Conservation (phyloP, 2,888 invertebrate genomes). For the Sisyra terminalis region DNA sequence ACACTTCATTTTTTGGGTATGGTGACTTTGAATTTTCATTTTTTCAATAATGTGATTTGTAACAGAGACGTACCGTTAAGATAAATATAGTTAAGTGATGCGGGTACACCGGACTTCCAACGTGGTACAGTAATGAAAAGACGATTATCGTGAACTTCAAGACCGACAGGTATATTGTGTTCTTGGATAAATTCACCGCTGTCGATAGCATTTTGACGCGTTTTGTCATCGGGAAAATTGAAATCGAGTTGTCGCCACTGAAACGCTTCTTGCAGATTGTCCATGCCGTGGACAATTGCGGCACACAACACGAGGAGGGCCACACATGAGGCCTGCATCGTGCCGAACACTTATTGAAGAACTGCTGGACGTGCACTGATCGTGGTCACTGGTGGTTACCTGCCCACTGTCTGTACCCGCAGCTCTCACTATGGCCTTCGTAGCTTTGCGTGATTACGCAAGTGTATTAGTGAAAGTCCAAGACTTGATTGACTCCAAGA, state of each 20-base stretch:
- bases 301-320: neutral
- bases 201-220: conserved; percentile 38
- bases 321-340: neutral
- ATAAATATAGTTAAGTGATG: conserved; percentile 56
- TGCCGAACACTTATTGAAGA: neutral
- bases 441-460: conserved; percentile 6
- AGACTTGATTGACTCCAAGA: conserved; percentile 1
- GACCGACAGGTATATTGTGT: conserved; percentile 56
- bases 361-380: neutral
- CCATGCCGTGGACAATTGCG: conserved; percentile 28
- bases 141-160: conserved; percentile 50
- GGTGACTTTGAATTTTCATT: no score
- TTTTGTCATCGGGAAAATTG: conserved; percentile 39
- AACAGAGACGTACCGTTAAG: conserved; percentile 38
- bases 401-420: neutral
- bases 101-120: conserved; percentile 58
- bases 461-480: conserved; percentile 8
- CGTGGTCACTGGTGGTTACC: neutral
- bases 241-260: conserved; percentile 62
- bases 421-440: conserved; percentile 5
- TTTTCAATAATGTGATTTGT: neutral
- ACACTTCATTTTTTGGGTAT: no score
- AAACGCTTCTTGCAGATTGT: conserved; percentile 49
- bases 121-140: conserved; percentile 59
- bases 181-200: conserved; percentile 44